phyloP scores from a whole-genome alignment of 2,797 vertebrate genomes.

The Smutsia gigantea region DNA sequence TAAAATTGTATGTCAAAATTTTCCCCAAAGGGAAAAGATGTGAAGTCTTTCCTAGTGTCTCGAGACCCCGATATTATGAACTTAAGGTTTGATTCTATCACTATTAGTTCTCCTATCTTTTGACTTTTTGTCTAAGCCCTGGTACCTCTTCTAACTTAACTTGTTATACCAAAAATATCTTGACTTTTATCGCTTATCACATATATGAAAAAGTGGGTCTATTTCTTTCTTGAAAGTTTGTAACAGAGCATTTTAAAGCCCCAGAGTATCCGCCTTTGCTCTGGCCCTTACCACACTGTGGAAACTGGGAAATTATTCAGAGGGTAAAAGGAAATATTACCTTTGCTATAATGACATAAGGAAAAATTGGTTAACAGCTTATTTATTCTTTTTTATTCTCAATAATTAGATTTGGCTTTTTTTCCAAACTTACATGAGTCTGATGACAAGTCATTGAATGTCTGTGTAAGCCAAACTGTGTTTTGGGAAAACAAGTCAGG shows the following conservation, averaged over 20 bases:
- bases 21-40: background rate
- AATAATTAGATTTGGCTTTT: conserved; percentile 39
- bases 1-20: conserved; percentile 6
- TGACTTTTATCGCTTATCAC: background rate
- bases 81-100: background rate
- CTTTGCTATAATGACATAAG: background rate
- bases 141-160: background rate
- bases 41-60: background rate
- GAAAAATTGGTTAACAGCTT: background rate
- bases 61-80: background rate
- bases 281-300: background rate
- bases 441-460: conserved; percentile 7
- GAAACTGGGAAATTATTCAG: background rate
- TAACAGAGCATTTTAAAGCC: background rate
- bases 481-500: conserved; percentile 56
- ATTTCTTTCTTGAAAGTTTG: background rate
- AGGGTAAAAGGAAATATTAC: background rate
- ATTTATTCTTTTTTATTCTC: conserved; percentile 17
- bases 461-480: background rate
- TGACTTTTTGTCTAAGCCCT: background rate
- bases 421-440: background rate
- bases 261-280: background rate
- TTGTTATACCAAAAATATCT: background rate
- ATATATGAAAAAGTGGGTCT: background rate
- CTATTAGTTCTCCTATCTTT: background rate